Evolutionary conservation across 2,888 invertebrate species (phyloP).

Genomic region (Hypomecis atomaria): DNA sequence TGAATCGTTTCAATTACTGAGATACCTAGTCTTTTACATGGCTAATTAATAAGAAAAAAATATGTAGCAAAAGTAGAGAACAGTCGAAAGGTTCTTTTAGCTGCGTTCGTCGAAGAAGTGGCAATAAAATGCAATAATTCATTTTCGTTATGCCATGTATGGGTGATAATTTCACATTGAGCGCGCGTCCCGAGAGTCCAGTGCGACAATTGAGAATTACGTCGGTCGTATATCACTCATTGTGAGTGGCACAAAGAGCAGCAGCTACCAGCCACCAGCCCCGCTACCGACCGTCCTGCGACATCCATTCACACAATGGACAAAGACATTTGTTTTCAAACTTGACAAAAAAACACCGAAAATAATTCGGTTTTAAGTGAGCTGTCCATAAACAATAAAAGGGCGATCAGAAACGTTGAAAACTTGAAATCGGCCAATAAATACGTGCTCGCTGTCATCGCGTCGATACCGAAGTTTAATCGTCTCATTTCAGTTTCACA

Average conservation of each 20-base stretch:
- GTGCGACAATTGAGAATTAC: slow-evolving; percentile 80
- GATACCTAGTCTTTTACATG: slow-evolving; percentile 41
- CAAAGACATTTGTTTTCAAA: slow-evolving; percentile 82
- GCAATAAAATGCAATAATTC: slow-evolving; percentile 81
- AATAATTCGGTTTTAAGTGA: slow-evolving; percentile 75
- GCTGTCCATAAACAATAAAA: slow-evolving; percentile 71
- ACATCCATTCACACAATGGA: slow-evolving; percentile 73
- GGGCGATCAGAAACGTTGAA: slow-evolving; percentile 51
- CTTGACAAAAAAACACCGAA: slow-evolving; percentile 71
- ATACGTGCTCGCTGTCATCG: slow-evolving; percentile 54
- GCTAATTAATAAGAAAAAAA: slow-evolving; percentile 52
- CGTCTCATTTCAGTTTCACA: slow-evolving; percentile 67
- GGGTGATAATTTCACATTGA: slow-evolving; percentile 82
- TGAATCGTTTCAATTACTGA: slow-evolving; percentile 52
- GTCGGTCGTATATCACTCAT: slow-evolving; percentile 83
- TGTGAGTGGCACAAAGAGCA: slow-evolving; percentile 79
- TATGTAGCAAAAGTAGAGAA: slow-evolving; percentile 52
- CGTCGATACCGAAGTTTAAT: slow-evolving; percentile 51
- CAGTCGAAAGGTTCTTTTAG: slow-evolving; percentile 58
- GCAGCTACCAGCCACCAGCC: slow-evolving; percentile 74
- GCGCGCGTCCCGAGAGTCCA: slow-evolving; percentile 62
- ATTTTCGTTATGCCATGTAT: slow-evolving; percentile 83
- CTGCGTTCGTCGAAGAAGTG: slow-evolving; percentile 58
- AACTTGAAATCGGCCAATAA: slow-evolving; percentile 50
- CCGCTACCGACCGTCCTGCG: slow-evolving; percentile 70